Percentiles rank a stretch among this genome's conserved stretches.
Evolutionary conservation across 2,797 vertebrate genomes (phyloP).

Genomic region (Epinephelus awoara): DNA sequence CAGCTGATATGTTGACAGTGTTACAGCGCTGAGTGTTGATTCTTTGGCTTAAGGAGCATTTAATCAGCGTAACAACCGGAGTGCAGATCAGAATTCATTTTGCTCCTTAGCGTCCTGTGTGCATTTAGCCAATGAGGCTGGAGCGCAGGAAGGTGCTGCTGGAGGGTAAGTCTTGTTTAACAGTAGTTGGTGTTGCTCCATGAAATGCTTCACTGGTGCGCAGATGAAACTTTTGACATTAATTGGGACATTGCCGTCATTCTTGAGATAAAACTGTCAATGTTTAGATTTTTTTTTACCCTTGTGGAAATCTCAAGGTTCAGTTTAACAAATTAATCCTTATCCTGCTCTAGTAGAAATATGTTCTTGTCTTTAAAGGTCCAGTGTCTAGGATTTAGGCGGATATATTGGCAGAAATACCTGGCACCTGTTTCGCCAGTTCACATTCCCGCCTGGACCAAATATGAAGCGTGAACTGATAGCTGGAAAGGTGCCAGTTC

Average conservation of each 20-base stretch:
- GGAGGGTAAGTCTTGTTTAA: neutral
- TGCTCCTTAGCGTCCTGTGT: neutral
- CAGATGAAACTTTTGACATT: neutral
- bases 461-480: too few relatives aligned
- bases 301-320: neutral
- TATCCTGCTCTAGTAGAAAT: too few relatives aligned
- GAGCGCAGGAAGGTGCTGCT: neutral
- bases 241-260: neutral
- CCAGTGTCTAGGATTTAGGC: too few relatives aligned
- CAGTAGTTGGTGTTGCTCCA: neutral
- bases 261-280: neutral
- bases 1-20: neutral
- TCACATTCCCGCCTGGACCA: too few relatives aligned
- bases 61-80: neutral
- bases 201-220: too few relatives aligned
- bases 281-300: neutral
- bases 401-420: too few relatives aligned
- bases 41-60: neutral
- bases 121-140: neutral
- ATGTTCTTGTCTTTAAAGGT: too few relatives aligned
- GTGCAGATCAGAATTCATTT: neutral
- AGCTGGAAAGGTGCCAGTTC: too few relatives aligned
- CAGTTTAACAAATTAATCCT: neutral
- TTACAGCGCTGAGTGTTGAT: neutral
- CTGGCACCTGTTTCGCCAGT: too few relatives aligned